Percentiles rank a stretch among this genome's conserved stretches.
Evolutionary conservation across 2,888 invertebrate genomes (phyloP).

Genomic region (Caenorhabditis parvicauda): DNA sequence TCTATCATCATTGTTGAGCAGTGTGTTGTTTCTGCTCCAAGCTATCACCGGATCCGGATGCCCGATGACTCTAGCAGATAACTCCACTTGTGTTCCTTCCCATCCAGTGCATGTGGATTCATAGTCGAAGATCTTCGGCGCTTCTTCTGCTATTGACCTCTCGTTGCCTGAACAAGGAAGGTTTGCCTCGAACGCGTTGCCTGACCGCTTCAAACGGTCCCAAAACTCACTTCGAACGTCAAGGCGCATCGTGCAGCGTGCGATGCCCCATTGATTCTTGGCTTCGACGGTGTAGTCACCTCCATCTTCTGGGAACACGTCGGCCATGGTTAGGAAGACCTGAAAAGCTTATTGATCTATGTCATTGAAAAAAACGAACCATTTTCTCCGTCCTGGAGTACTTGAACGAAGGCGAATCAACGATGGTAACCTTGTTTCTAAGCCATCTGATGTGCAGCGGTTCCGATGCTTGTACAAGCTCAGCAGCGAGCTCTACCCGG

Average conservation of each 20-base stretch:
- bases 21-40: constrained; percentile 33
- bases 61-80: constrained; percentile 38
- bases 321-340: constrained; percentile 49
- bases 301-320: constrained; percentile 62
- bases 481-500: constrained; percentile 41
- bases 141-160: constrained; percentile 36
- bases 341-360: constrained; percentile 2
- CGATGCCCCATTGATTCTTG: constrained; percentile 40
- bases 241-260: constrained; percentile 37
- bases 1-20: constrained; percentile 33
- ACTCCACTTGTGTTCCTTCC: constrained; percentile 36
- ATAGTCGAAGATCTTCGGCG: constrained; percentile 42
- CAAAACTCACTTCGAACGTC: constrained; percentile 38
- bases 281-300: constrained; percentile 69
- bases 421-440: constrained; percentile 51
- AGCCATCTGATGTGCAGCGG: constrained; percentile 57
- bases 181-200: no score
- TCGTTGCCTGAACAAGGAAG: constrained; percentile 23
- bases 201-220: not conserved
- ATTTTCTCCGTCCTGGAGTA: constrained; percentile 33
- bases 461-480: constrained; percentile 50
- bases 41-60: constrained; percentile 55
- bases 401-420: constrained; percentile 47
- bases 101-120: constrained; percentile 28
- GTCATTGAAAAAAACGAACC: constrained; percentile 3